Evolutionary conservation across 2,888 invertebrate genomes (phyloP).

Genomic region (Synergus gifuensis): DNA sequence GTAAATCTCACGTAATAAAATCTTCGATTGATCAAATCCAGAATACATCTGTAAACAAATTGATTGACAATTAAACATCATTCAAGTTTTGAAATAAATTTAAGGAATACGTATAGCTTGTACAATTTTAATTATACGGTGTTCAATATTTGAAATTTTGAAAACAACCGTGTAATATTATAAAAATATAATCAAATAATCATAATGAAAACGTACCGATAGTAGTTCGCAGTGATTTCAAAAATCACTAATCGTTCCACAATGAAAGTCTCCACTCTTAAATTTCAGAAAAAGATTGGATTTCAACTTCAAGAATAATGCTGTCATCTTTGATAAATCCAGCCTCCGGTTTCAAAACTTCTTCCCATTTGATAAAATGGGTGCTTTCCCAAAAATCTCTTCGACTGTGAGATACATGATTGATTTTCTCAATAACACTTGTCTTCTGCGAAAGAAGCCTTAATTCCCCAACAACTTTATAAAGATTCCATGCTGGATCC

Average conservation of each 20-base stretch:
- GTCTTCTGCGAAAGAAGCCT: background rate
- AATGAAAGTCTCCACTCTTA: background rate
- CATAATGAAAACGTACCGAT: background rate
- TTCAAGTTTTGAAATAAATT: background rate
- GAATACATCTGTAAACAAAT: background rate
- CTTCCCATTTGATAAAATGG: slow-evolving; percentile 13
- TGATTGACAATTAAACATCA: background rate
- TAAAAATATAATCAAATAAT: background rate
- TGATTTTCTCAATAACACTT: background rate
- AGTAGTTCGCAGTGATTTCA: background rate
- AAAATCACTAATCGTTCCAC: background rate
- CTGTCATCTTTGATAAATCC: background rate
- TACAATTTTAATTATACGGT: too few species aligned
- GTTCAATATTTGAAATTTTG: too few species aligned
- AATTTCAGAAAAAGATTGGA: background rate
- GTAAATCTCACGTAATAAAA: background rate
- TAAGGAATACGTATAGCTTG: background rate
- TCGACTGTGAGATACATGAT: background rate
- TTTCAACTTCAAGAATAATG: background rate
- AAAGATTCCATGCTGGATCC: background rate
- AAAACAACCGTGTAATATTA: background rate
- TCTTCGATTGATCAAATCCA: background rate
- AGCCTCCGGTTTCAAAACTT: background rate
- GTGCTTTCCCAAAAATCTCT: background rate
- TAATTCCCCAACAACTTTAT: background rate